Evolutionary conservation across 2,797 vertebrate species (phyloP).

Genomic region (Xiphophorus birchmanni): DNA sequence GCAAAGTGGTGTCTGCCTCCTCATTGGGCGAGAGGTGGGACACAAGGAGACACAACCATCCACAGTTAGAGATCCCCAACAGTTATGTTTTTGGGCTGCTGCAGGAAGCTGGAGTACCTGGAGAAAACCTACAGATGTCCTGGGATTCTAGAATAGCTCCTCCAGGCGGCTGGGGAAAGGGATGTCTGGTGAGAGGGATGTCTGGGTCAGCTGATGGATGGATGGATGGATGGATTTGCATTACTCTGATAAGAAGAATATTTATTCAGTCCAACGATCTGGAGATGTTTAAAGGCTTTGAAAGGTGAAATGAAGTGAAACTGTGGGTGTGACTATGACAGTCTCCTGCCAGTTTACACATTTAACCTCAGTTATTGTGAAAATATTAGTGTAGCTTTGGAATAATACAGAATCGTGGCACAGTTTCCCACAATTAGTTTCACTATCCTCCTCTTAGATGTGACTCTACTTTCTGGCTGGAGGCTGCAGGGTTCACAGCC

Average conservation of each 20-base stretch:
- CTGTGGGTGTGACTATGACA: not conserved
- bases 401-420: not conserved
- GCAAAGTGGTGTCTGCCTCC: not conserved
- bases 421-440: not conserved
- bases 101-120: too few relatives aligned
- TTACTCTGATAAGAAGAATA: not conserved
- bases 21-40: not conserved
- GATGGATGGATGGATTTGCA: not conserved
- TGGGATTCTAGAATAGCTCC: too few relatives aligned
- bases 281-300: not conserved
- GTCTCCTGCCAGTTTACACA: not conserved
- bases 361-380: not conserved
- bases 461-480: not conserved
- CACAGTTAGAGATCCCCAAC: too few relatives aligned
- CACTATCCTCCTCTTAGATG: not conserved
- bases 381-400: not conserved
- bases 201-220: too few relatives aligned
- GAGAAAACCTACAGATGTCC: not conserved
- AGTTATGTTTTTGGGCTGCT: too few relatives aligned
- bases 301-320: not conserved
- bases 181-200: too few relatives aligned
- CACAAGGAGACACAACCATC: too few relatives aligned
- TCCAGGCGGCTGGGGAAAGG: too few relatives aligned
- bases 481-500: conserved; percentile 35
- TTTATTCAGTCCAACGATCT: not conserved